Percentiles rank a stretch among this genome's conserved stretches.
Evolutionary conservation across 2,797 vertebrate species (phyloP).

Genomic region (Corythornis leucogaster): DNA sequence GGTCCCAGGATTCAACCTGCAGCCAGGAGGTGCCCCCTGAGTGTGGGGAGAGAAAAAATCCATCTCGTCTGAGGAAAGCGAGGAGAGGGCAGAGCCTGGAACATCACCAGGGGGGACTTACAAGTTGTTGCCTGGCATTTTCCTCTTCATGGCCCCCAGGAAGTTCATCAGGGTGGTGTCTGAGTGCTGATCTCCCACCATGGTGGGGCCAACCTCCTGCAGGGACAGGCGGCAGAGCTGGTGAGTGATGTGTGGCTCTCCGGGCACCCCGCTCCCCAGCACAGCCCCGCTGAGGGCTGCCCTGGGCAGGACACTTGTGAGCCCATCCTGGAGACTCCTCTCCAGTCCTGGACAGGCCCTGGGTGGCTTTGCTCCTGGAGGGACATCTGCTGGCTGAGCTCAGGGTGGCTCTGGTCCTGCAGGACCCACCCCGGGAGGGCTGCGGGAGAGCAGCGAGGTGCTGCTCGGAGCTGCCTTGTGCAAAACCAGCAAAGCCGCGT

Average conservation of each 20-base stretch:
- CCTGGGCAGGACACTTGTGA: neutral
- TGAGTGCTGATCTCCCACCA: conserved; percentile 92
- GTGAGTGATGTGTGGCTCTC: accelerated
- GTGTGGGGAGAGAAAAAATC: accelerated
- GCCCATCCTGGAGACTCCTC: neutral
- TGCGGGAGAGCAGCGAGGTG: accelerated
- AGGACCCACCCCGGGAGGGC: neutral
- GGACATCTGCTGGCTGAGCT: neutral
- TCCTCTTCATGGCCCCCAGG: conserved; percentile 91
- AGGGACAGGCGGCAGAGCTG: neutral
- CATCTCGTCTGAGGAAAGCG: accelerated
- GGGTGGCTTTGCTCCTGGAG: neutral
- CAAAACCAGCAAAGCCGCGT: neutral
- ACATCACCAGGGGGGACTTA: conserved; percentile 76
- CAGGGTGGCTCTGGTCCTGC: neutral
- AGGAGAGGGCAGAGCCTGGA: neutral
- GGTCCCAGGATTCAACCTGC: accelerated
- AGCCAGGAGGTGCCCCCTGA: neutral
- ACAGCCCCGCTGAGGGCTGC: neutral
- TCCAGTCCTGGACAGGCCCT: neutral
- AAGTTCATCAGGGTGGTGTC: conserved; percentile 90
- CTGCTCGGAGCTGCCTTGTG: accelerated
- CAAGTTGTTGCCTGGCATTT: conserved; percentile 94
- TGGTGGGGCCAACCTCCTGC: conserved; percentile 94
- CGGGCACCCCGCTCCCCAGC: accelerated